A percentile compares a stretch with the other conserved stretches of the same genome.
These are phyloP conservation scores for Lichenostomus cassidix DNA, from an alignment of 2,113 vertebrate genomes.

Conservation along the genomic window DNA sequence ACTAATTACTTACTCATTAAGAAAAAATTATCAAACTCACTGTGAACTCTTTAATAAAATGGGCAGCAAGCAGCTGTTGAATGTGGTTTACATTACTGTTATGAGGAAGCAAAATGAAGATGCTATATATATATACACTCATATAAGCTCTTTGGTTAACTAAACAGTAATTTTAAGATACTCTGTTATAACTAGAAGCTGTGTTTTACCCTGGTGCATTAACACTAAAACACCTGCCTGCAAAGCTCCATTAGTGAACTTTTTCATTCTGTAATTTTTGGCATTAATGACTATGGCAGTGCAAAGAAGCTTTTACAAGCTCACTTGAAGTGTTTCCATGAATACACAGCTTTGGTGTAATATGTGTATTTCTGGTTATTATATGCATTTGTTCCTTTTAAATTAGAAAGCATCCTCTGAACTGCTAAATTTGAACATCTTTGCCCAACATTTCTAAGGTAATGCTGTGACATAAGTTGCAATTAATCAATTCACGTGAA, in stretches of 20 bases:
- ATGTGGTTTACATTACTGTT: neutral
- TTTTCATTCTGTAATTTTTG: neutral
- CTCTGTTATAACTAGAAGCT: neutral
- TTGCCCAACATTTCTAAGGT: neutral
- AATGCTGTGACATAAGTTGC: neutral
- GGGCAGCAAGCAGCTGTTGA: neutral
- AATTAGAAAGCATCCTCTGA: neutral
- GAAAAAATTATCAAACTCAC: neutral
- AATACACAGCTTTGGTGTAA: neutral
- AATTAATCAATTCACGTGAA: neutral
- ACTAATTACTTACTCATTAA: neutral
- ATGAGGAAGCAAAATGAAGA: neutral
- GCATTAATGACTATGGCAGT: neutral
- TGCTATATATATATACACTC: neutral
- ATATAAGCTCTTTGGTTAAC: neutral
- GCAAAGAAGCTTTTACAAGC: neutral
- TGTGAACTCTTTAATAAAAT: neutral
- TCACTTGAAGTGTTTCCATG: neutral
- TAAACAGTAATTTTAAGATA: neutral
- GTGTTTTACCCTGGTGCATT: neutral
- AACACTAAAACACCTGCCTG: neutral
- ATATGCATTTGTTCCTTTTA: neutral
- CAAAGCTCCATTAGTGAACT: neutral
- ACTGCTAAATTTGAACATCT: neutral
- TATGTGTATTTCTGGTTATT: neutral